Conservation (phyloP, 37 sponge, comb jelly and placozoan species). For the Diacarnus erythraeanus region DNA sequence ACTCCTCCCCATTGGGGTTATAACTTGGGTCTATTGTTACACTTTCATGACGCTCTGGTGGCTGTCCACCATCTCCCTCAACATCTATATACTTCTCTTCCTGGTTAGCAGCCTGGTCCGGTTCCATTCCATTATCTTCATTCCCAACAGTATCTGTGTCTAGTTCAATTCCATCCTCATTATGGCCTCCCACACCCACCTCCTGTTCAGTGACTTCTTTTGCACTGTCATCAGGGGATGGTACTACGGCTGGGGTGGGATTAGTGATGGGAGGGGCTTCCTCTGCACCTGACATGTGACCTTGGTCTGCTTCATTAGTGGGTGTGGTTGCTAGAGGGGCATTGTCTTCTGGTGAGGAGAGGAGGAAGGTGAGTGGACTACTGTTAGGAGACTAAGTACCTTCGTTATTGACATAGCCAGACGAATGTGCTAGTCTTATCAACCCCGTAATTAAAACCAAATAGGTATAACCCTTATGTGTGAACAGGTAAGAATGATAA, state of each 20-base stretch:
- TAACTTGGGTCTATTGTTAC: constrained; percentile 36
- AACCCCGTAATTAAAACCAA: no score
- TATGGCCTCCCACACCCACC: background rate
- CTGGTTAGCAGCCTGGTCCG: background rate
- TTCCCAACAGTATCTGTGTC: background rate
- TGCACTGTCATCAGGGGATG: constrained; percentile 12
- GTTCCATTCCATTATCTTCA: background rate
- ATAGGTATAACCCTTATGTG: no score
- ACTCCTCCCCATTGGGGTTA: constrained; percentile 37
- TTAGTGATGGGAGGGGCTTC: constrained; percentile 5
- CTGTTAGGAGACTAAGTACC: no score
- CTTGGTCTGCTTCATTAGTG: background rate
- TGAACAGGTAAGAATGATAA: no score
- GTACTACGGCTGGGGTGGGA: constrained; percentile 3
- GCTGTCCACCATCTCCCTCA: background rate
- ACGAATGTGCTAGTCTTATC: no score
- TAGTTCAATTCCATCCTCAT: background rate
- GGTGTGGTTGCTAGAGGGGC: constrained; percentile 7
- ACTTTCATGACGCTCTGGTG: constrained; percentile 26
- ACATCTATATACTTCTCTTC: background rate
- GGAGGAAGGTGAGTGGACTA: no score
- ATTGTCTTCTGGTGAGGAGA: constrained; percentile 7
- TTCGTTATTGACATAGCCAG: no score
- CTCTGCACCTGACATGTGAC: constrained; percentile 15
- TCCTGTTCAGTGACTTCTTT: constrained; percentile 14